phyloP scores from a whole-genome alignment of 2,113 vertebrate genomes.

The Tricholaema leucomelas region DNA sequence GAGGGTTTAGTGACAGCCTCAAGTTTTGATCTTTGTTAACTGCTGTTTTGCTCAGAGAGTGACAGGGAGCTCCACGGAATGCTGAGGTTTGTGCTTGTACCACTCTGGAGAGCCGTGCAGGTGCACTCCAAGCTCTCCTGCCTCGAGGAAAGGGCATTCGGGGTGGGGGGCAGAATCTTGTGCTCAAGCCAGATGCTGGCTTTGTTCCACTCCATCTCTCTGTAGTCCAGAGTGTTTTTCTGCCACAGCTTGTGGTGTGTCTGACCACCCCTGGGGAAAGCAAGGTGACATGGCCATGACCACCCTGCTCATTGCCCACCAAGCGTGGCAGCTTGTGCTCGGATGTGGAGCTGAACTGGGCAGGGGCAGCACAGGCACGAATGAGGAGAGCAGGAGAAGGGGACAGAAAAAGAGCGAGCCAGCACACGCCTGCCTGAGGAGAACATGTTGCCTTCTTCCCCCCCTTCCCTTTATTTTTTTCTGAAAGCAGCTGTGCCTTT shows the following conservation, averaged over 20 bases:
- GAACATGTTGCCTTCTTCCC: conserved; percentile 38
- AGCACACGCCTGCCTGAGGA: conserved; percentile 19
- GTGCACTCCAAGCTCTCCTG: not conserved
- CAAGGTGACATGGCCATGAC: not conserved
- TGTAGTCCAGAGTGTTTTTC: not conserved
- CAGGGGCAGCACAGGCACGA: not conserved
- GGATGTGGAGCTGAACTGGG: not conserved
- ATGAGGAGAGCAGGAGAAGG: not conserved
- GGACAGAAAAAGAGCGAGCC: not conserved
- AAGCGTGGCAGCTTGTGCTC: accelerated
- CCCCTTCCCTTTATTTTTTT: conserved; percentile 4
- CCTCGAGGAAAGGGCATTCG: accelerated
- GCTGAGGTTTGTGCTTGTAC: not conserved
- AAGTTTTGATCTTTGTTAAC: conserved; percentile 63
- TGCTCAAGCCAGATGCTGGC: accelerated
- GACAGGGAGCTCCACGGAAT: conserved; percentile 17
- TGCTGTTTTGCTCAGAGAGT: conserved; percentile 40
- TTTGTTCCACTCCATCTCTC: accelerated
- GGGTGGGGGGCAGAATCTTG: not conserved
- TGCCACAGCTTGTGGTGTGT: accelerated
- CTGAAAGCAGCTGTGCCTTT: conserved; percentile 74
- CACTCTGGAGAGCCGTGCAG: not conserved
- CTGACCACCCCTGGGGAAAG: not conserved
- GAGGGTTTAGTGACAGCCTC: conserved; percentile 7
- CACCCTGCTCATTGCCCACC: conserved; percentile 24